These are phyloP conservation scores for Hemichromis elongatus DNA, from an alignment of 2,113 vertebrate genomes.

Conservation along the genomic window DNA sequence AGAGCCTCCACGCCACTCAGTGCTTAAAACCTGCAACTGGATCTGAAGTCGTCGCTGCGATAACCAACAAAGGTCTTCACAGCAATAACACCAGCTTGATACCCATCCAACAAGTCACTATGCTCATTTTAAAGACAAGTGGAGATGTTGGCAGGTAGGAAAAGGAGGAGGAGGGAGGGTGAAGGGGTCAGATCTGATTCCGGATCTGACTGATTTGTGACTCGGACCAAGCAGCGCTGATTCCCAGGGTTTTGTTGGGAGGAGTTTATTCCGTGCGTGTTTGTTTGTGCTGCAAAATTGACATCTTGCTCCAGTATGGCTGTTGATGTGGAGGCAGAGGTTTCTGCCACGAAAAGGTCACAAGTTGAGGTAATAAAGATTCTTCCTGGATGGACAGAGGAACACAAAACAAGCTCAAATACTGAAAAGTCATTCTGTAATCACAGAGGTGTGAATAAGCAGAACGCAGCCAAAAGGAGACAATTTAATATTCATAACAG, in stretches of 20 bases:
- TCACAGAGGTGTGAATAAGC: not conserved
- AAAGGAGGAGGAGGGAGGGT: not conserved
- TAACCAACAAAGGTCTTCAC: constrained; percentile 59
- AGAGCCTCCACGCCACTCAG: constrained; percentile 69
- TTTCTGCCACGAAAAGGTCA: constrained; percentile 72
- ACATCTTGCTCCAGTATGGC: constrained; percentile 75
- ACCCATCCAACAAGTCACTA: constrained; percentile 60
- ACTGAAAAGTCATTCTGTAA: not conserved
- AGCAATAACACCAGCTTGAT: constrained; percentile 54
- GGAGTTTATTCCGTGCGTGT: constrained; percentile 56
- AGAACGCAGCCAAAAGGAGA: not conserved
- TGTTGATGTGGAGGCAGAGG: constrained; percentile 73
- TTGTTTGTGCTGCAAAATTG: constrained; percentile 48
- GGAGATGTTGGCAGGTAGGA: not conserved
- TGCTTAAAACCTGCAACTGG: constrained; percentile 67
- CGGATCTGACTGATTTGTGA: constrained; percentile 21
- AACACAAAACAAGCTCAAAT: not conserved
- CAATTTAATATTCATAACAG: not conserved
- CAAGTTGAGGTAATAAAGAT: constrained; percentile 78
- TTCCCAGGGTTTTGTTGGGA: constrained; percentile 32
- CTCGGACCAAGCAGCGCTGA: constrained; percentile 26
- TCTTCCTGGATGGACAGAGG: constrained; percentile 51
- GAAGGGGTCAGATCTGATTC: constrained; percentile 6
- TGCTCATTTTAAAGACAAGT: constrained; percentile 51
- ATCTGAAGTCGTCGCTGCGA: constrained; percentile 62